Evolutionary conservation across 2,113 vertebrate species (phyloP).

Genomic region (Rhegmatorhina hoffmannsi): DNA sequence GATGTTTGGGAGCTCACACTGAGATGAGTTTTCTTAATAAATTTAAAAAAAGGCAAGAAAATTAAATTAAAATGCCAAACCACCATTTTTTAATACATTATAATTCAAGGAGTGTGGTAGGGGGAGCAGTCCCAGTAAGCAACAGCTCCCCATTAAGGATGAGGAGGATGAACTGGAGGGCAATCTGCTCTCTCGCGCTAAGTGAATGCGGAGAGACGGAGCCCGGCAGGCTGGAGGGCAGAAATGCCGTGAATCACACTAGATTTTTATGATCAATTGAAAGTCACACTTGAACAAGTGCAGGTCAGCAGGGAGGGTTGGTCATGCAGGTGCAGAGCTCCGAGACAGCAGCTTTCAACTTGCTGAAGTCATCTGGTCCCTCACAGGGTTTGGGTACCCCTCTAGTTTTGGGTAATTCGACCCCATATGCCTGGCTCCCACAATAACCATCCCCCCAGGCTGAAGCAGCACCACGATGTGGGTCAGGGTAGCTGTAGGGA

Average conservation of each 20-base stretch:
- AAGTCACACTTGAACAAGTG: slow-evolving; percentile 32
- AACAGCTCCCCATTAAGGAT: background rate
- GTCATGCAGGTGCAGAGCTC: background rate
- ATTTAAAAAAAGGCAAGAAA: background rate
- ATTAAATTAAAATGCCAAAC: background rate
- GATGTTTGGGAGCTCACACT: background rate
- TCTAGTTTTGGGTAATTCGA: background rate
- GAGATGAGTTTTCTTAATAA: background rate
- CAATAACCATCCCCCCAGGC: background rate
- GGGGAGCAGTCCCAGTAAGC: background rate
- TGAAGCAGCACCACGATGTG: background rate
- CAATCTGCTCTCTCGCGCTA: slow-evolving; percentile 37
- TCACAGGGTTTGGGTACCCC: background rate
- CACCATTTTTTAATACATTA: background rate
- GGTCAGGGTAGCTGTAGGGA: background rate
- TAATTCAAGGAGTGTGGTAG: background rate
- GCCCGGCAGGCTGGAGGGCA: slow-evolving; percentile 26
- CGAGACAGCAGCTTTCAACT: accelerated
- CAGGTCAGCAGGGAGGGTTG: slow-evolving; percentile 4
- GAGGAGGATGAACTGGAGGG: slow-evolving; percentile 27
- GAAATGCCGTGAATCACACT: background rate
- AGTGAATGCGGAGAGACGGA: background rate
- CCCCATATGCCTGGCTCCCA: background rate
- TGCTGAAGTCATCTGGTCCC: background rate
- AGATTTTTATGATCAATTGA: slow-evolving; percentile 42